Base-by-base conservation (phyloP, 2,113 vertebrate species). In the Hyla sarda region DNA sequence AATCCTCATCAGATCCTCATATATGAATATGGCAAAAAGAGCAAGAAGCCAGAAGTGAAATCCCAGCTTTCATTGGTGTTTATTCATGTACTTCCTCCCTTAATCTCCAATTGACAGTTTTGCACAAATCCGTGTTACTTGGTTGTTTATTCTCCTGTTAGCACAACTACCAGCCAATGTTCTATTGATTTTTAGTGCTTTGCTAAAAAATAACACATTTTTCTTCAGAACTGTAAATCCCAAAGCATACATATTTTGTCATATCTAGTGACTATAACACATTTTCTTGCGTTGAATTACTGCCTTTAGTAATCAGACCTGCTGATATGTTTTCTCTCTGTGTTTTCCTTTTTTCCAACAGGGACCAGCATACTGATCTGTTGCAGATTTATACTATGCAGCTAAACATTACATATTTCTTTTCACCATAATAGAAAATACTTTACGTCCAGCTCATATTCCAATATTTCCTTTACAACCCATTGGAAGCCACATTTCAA, bases 171-270 rank as follows among this genome's bases (percentile, higher is more conserved):
- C 21, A n/a, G 58, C 32, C 60, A 45, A 81, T 25, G 32, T 65
- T 62, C 58, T 65, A 81, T 81, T 81, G 78, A 81, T 81, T 81
- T 81, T 65, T 41, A n/a, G 8, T 47, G 78, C 28, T 47, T 81
- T 81, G 32, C 37, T 25, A 28, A 60, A 62, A 81, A 81, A 81
- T 19, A 62, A 62, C 17, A 80, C 21, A 41, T 80, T 62, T 60
- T 45, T 65, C 56, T 81, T 47, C 56, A 62, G 13, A 65, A 81
- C 78, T 65, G 56, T 65, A 65, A 65, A 65, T 81, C 58, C 56
- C n/a, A 81, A 47, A 28, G 56, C 78, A 81, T 62, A 30, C 56
- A 65, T 47, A 45, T 81, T 65, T 81, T 47, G 56, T 81, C 56
- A 45, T 81, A n/a, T 62, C 34, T 81, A 21, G 5, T 10, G 8